Percentiles rank a stretch among this genome's conserved stretches.
Conservation (phyloP, 2,113 vertebrate genomes). For the Dissostichus mawsoni region DNA sequence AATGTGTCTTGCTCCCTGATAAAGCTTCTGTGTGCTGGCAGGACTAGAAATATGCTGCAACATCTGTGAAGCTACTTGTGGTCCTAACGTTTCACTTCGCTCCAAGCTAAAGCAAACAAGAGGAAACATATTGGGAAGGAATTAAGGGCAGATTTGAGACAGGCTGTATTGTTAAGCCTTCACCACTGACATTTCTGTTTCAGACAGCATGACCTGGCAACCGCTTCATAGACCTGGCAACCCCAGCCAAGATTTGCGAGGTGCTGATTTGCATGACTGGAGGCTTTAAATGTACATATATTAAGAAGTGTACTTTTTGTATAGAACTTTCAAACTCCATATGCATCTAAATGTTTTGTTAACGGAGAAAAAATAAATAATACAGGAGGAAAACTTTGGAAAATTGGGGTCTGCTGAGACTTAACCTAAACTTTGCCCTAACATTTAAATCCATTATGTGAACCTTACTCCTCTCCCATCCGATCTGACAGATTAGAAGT, state of each 20-base stretch:
- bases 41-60: conserved; percentile 74
- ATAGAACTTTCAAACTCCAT: not conserved
- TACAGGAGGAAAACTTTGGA: not conserved
- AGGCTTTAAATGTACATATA: conserved; percentile 40
- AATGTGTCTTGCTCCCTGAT: conserved; percentile 68
- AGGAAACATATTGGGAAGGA: conserved; percentile 84
- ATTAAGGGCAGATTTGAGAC: conserved; percentile 81
- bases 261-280: conserved; percentile 39
- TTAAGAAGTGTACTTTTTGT: conserved; percentile 11
- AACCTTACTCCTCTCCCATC: conserved; percentile 1
- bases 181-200: conserved; percentile 73
- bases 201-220: conserved; percentile 78
- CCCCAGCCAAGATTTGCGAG: conserved; percentile 45
- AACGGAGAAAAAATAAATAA: not conserved
- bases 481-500: not conserved
- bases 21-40: conserved; percentile 62
- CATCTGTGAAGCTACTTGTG: conserved; percentile 84
- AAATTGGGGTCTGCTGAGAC: not conserved
- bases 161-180: conserved; percentile 80
- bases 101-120: conserved; percentile 79
- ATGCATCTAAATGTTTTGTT: not conserved
- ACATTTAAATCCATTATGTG: not conserved
- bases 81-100: conserved; percentile 66
- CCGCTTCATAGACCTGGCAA: conserved; percentile 63
- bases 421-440: conserved; percentile 2